phyloP scores from a whole-genome alignment of 1,140 invertebrate genomes.

The Tenebrio molitor region DNA sequence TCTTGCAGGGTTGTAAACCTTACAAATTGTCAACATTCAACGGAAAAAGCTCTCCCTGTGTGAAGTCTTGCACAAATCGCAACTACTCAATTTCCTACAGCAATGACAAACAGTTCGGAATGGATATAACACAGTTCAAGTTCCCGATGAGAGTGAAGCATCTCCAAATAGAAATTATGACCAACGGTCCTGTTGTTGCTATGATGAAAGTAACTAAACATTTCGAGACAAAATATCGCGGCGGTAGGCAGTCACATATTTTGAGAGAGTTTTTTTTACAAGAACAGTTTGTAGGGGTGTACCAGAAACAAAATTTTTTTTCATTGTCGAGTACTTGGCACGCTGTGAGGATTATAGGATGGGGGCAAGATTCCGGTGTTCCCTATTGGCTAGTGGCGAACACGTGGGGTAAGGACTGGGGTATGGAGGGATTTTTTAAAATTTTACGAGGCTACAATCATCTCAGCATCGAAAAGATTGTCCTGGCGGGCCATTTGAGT shows the following conservation, averaged over 20 bases:
- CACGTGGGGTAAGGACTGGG: no score
- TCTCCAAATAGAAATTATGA: constrained; percentile 48
- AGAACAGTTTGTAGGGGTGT: neutral
- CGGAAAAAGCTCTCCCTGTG: neutral
- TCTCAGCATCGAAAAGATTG: neutral
- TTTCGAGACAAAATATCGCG: no score
- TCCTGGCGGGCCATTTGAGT: neutral
- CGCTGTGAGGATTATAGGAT: neutral
- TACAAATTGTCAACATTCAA: neutral
- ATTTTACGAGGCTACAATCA: neutral
- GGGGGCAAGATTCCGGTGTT: neutral
- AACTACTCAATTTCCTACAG: neutral
- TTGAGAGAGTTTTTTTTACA: no score
- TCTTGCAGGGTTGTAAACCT: neutral
- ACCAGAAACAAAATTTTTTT: neutral
- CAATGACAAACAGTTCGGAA: neutral
- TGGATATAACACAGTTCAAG: neutral
- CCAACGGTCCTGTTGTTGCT: constrained; percentile 8
- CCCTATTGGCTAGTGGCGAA: no score
- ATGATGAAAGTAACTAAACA: no score
- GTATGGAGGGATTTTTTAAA: neutral
- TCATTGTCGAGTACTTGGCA: neutral
- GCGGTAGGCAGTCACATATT: no score
- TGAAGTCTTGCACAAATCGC: neutral
- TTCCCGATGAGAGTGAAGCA: neutral